Base-by-base conservation (phyloP, 2,888 invertebrate species). In the Drosophila mercatorum region DNA sequence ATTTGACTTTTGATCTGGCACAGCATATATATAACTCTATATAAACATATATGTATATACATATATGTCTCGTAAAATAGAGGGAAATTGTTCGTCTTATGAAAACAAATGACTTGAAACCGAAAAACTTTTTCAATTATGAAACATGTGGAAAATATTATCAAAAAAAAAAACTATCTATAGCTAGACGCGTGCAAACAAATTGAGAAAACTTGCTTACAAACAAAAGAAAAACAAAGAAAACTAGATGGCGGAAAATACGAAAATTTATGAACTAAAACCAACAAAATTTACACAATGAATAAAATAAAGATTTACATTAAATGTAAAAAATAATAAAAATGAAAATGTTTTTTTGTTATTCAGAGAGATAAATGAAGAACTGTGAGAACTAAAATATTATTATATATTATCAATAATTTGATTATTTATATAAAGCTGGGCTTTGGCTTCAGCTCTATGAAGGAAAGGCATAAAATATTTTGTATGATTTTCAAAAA, bases 291-390 rank as follows among this genome's bases (percentile, higher is more conserved):
- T 81, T 84, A 84, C 84, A 84, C 85, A 77, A 77, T 75, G 56
- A 83, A 82, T 73, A 59, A 77, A 83, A 83, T 88, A 84, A 84
- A 84, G 73, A 81, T 85, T 88, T 84, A 84, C 84, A 84, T 84
- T 31, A 85, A 84, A 84, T 84, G 84, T 84, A 88, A 72, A 57
- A 72, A 56, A 34, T 14, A 46, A 58, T 58, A 56, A 22, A 22
- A 40, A 34, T 46, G n/a, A 0, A 31, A 28, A 17, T n/a, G n/a
- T 22, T 22, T 22, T 67, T 40, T 34, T 22, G 11, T 17, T 22
- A 5, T 5, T 34, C 5, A 12, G 8, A 7, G 8, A 34, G 17
- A 14, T 10, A 28, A 7, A 2, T 26, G 8, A 8, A 14, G 5
- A 38, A 14, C 3, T 38, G 2, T 28, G 4, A 8, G 31, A n/a